phyloP scores from a whole-genome alignment of 2,888 invertebrate species.

The Onchidella celtica region DNA sequence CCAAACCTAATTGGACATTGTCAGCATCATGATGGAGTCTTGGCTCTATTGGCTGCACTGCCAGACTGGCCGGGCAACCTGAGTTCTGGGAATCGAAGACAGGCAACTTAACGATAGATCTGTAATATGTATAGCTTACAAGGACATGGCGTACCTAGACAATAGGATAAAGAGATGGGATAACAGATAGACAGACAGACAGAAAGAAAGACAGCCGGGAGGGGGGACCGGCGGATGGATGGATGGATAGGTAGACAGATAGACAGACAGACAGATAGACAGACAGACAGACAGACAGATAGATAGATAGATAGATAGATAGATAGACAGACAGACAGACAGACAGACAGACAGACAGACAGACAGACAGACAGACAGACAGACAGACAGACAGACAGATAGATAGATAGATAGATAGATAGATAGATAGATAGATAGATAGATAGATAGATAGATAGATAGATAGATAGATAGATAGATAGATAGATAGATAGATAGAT shows the following conservation, averaged over 20 bases:
- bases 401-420: background rate
- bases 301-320: too few species aligned
- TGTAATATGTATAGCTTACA: too few species aligned
- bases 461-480: too few species aligned
- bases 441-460: background rate
- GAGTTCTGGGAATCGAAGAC: background rate
- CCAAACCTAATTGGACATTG: conserved; percentile 12
- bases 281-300: too few species aligned
- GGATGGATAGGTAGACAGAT: too few species aligned
- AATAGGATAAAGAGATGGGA: background rate
- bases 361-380: background rate
- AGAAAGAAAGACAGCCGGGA: too few species aligned
- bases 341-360: background rate
- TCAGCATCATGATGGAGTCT: conserved; percentile 8
- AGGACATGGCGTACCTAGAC: background rate
- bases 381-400: too few species aligned
- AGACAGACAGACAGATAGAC: too few species aligned
- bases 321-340: background rate
- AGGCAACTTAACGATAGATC: too few species aligned
- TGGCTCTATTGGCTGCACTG: background rate
- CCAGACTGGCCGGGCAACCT: background rate
- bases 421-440: background rate
- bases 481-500: too few species aligned
- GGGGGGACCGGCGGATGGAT: too few species aligned
- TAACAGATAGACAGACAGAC: too few species aligned